Percentiles rank a stretch among this genome's conserved stretches.
phyloP scores from a whole-genome alignment of 2,888 invertebrate genomes.

The Pelosia muscerda region DNA sequence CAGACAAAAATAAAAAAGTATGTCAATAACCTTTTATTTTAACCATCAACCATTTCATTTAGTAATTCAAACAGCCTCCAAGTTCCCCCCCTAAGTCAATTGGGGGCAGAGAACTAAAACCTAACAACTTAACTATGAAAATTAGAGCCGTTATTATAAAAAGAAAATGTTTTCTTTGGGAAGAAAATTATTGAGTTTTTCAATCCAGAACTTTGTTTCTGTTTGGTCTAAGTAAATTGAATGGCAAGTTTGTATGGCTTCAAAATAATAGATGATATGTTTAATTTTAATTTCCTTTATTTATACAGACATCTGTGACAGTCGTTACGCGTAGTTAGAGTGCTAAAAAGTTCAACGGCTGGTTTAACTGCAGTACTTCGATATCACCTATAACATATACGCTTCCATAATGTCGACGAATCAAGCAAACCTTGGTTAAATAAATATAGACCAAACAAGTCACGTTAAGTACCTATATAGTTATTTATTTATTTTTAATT shows the following conservation, averaged over 20 bases:
- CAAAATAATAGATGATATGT: neutral
- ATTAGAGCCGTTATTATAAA: slow-evolving; percentile 10
- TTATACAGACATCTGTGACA: too few species aligned
- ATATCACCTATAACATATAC: too few species aligned
- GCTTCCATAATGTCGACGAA: too few species aligned
- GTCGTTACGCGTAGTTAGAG: too few species aligned
- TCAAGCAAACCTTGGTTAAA: too few species aligned
- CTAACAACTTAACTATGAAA: slow-evolving; percentile 12
- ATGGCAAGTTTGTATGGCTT: neutral
- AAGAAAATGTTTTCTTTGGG: slow-evolving; percentile 3
- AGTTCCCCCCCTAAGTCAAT: slow-evolving; percentile 19
- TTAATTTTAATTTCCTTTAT: too few species aligned
- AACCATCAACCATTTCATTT: slow-evolving; percentile 13
- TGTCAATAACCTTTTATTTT: slow-evolving; percentile 18
- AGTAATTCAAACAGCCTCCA: neutral
- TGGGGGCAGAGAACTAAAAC: slow-evolving; percentile 2
- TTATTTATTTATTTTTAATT: too few species aligned
- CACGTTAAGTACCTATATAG: too few species aligned
- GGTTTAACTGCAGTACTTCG: too few species aligned
- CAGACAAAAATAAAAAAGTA: neutral
- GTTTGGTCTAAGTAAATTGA: neutral
- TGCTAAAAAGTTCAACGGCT: too few species aligned
- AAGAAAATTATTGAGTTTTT: slow-evolving; percentile 8
- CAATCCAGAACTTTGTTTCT: neutral
- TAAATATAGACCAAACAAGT: too few species aligned